Evolutionary conservation across 1,140 invertebrate species (phyloP), one percentile per base, ranked within the genome.

Genomic region (Oedothorax gibbosus): DNA sequence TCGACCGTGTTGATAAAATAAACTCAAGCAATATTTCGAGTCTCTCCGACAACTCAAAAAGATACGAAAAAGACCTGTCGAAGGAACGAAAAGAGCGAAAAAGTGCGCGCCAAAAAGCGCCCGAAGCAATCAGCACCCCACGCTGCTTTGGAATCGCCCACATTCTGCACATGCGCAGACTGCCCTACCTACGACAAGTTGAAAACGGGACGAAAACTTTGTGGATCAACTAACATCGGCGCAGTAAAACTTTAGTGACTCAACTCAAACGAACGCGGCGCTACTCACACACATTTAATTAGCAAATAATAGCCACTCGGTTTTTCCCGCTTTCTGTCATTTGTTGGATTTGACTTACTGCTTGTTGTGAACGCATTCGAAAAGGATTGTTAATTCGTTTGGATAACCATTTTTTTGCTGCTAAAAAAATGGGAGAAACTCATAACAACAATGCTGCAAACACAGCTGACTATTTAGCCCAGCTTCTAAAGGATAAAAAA

Each of bases 401-500:
- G 62, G 60, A 77, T 65, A 51, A 53, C 14, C 15, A 54, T 77
- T 50, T 64, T 64, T 54, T 56, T 21, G n/a, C 12, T 35, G n/a
- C 53, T 80, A 35, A 64, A 54, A 75, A 86, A 69, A 82, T 85
- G 85, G 85, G 84, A 57, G 86, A 82, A 84, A 82, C 79, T 54
- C 64, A 60, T 14, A 87, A 84, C 66, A 85, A 79, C 72, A 96
- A 94, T 90, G 96, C 96, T 91, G 96, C 97, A 91, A 97, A 96
- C 92, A 97, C 97, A 93, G 96, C 98, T 91, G 99, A 99, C 92
- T 99, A 99, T 93, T 93, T 99, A 93, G 97, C 98, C 91, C 98
- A 99, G 93, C 94, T 99, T 92, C 94, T 99, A 89, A 99, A 99
- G 94, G 99, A 99, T 93, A 98, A 98, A 93, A 99, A 99, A 93